A percentile compares a stretch with the other conserved stretches of the same genome.
phyloP scores from a whole-genome alignment of 2,888 invertebrate species.

The Crioceris asparagi region DNA sequence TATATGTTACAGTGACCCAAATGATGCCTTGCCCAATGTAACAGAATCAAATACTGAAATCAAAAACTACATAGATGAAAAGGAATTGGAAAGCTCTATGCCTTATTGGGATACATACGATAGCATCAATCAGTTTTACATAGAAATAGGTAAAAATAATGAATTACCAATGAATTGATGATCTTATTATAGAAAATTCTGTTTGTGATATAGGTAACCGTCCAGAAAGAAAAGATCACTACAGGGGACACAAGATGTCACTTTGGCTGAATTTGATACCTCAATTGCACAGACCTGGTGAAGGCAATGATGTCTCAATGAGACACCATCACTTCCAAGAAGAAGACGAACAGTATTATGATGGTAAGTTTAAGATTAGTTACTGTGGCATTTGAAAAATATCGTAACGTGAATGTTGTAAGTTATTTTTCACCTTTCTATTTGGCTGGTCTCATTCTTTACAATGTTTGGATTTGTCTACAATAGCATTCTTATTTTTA shows the following conservation, averaged over 20 bases:
- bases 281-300: slow-evolving; percentile 74
- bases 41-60: slow-evolving; percentile 29
- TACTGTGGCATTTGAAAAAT: not conserved
- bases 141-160: slow-evolving; percentile 56
- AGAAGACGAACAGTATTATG: slow-evolving; percentile 67
- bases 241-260: slow-evolving; percentile 87
- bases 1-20: slow-evolving; percentile 52
- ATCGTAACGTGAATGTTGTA: too few relatives aligned
- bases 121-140: slow-evolving; percentile 79
- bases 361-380: slow-evolving; percentile 44
- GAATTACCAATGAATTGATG: not conserved
- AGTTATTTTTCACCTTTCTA: too few relatives aligned
- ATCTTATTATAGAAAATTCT: not conserved
- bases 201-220: slow-evolving; percentile 48
- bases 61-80: slow-evolving; percentile 25
- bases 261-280: slow-evolving; percentile 82
- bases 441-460: too few relatives aligned
- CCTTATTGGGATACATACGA: slow-evolving; percentile 88
- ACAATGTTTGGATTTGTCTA: too few relatives aligned
- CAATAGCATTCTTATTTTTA: too few relatives aligned
- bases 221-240: slow-evolving; percentile 78
- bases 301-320: slow-evolving; percentile 68
- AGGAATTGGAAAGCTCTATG: slow-evolving; percentile 35
- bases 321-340: slow-evolving; percentile 80
- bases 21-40: slow-evolving; percentile 40